These are phyloP conservation scores for Leuctra nigra DNA, from an alignment of 2,888 invertebrate genomes.

Conservation along the genomic window DNA sequence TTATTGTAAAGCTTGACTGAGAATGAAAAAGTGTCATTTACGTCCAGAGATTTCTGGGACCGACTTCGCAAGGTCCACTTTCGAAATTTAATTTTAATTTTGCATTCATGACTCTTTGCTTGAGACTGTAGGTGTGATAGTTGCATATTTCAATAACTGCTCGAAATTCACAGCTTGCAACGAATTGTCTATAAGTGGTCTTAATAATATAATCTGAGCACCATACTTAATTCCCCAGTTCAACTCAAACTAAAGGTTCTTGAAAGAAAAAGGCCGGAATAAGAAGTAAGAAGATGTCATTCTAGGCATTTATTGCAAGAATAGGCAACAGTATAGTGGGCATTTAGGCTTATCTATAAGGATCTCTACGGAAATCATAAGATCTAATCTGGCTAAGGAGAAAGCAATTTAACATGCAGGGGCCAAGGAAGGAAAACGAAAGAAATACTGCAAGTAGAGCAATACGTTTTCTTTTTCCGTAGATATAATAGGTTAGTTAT, in stretches of 20 bases:
- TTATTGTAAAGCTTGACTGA: too few relatives aligned
- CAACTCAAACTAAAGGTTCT: constrained; percentile 26
- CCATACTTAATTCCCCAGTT: constrained; percentile 30
- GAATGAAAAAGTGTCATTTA: too few relatives aligned
- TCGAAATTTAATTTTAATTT: too few relatives aligned
- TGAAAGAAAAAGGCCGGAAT: constrained; percentile 20
- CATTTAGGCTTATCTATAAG: background rate
- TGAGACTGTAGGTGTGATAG: too few relatives aligned
- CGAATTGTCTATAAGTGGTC: too few relatives aligned
- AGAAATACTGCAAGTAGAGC: constrained; percentile 17
- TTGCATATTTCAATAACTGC: too few relatives aligned
- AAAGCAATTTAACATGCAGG: constrained; percentile 31
- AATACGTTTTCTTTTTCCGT: too few relatives aligned
- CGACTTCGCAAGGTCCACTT: too few relatives aligned
- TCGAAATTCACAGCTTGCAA: too few relatives aligned
- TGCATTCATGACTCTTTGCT: too few relatives aligned
- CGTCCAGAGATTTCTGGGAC: too few relatives aligned
- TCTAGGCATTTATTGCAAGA: background rate
- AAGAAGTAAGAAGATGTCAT: background rate
- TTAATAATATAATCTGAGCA: background rate
- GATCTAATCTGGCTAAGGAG: constrained; percentile 8
- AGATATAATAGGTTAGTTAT: too few relatives aligned
- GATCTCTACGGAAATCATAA: constrained; percentile 6
- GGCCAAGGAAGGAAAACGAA: constrained; percentile 24
- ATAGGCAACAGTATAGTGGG: constrained; percentile 5